These are phyloP conservation scores for Drosophila leontia DNA, from an alignment of 1,140 invertebrate species.

Conservation along the genomic window DNA sequence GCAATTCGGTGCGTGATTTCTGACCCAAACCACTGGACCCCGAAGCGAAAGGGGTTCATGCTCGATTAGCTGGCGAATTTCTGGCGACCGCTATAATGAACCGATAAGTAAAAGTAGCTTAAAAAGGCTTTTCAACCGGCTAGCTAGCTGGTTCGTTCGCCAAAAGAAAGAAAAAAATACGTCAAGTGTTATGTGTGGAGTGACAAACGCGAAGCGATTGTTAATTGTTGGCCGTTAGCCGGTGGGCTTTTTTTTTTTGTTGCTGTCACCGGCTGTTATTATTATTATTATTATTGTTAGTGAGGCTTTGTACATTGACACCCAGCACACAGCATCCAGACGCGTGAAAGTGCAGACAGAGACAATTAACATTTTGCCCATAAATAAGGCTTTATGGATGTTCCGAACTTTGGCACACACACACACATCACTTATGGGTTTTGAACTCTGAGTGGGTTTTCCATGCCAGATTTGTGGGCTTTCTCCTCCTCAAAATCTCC, in stretches of 20 bases:
- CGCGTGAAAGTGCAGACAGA: conserved; percentile 73
- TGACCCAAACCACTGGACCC: conserved; percentile 35
- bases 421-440: conserved; percentile 37
- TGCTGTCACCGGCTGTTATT: conserved; percentile 15
- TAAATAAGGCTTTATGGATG: conserved; percentile 60
- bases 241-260: conserved; percentile 13
- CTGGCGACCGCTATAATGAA: conserved; percentile 72
- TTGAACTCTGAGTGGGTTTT: conserved; percentile 62
- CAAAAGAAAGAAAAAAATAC: conserved; percentile 29
- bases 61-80: conserved; percentile 73
- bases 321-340: conserved; percentile 34
- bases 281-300: conserved; percentile 48
- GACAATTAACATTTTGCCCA: conserved; percentile 71
- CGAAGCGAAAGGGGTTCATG: conserved; percentile 61
- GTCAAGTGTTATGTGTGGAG: conserved; percentile 44
- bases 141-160: conserved; percentile 26
- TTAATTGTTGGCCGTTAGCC: conserved; percentile 68
- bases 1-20: conserved; percentile 37
- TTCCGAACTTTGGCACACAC: conserved; percentile 43
- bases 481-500: conserved; percentile 43
- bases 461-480: conserved; percentile 23
- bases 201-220: conserved; percentile 51
- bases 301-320: conserved; percentile 68
- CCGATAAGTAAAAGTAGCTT: conserved; percentile 83
- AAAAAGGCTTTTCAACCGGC: conserved; percentile 68